These are phyloP conservation scores for Trachemys scripta DNA, from an alignment of 2,113 vertebrate species.

Conservation along the genomic window DNA sequence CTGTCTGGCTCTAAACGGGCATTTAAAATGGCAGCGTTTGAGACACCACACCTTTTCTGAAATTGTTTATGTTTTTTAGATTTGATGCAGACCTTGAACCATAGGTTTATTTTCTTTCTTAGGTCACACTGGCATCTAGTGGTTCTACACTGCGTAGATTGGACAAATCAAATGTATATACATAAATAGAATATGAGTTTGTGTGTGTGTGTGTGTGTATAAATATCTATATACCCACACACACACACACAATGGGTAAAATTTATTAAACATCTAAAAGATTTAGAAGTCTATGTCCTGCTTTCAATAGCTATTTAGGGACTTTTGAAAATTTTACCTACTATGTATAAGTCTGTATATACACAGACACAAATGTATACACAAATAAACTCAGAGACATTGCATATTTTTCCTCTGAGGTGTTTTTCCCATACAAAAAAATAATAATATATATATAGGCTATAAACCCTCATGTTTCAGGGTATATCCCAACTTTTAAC, in stretches of 20 bases:
- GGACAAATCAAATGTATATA: neutral
- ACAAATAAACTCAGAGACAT: neutral
- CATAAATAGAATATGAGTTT: rapidly evolving
- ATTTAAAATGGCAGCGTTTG: conserved; percentile 14
- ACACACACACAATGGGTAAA: neutral
- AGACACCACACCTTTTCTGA: neutral
- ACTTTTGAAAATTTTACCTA: neutral
- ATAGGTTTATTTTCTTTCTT: conserved; percentile 5
- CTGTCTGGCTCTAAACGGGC: neutral
- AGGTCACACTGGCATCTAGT: conserved; percentile 72
- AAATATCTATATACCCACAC: neutral
- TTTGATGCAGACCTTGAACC: neutral
- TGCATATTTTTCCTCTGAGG: neutral
- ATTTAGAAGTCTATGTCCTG: neutral
- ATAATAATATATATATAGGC: too few relatives aligned
- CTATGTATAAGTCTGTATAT: neutral
- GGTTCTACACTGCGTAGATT: neutral
- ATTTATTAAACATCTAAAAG: neutral
- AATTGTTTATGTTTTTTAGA: neutral
- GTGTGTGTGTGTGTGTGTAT: too few relatives aligned
- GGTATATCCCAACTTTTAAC: neutral
- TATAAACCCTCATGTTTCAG: neutral
- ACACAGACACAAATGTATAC: neutral
- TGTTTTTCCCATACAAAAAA: neutral
- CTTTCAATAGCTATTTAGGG: neutral